These are phyloP conservation scores for Thomomys bottae DNA, from an alignment of 2,113 vertebrate species.

Conservation along the genomic window DNA sequence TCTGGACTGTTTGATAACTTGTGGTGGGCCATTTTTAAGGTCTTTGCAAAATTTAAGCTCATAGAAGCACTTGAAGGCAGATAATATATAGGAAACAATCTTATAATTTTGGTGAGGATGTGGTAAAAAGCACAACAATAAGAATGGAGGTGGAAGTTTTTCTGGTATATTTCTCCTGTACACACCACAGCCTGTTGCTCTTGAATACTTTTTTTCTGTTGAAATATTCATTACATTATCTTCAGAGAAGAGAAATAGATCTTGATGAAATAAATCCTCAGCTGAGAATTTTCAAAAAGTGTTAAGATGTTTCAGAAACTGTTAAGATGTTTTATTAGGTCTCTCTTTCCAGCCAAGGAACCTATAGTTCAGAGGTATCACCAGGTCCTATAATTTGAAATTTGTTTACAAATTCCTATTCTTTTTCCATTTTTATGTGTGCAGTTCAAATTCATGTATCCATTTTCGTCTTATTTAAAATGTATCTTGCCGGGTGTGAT, in stretches of 20 bases:
- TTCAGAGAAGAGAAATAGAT: constrained; percentile 16
- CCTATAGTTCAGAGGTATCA: neutral
- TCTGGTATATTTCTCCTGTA: neutral
- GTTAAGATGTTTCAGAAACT: neutral
- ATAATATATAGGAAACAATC: neutral
- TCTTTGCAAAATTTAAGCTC: neutral
- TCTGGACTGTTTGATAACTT: neutral
- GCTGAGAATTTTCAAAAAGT: neutral
- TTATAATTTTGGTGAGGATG: neutral
- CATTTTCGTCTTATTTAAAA: neutral
- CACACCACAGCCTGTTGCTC: neutral
- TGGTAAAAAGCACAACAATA: neutral
- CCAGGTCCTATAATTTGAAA: neutral
- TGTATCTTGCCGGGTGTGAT: no score
- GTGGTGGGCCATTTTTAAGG: neutral
- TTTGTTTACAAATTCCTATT: neutral
- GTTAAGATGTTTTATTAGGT: neutral
- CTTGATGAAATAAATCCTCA: neutral
- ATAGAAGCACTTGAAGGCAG: neutral
- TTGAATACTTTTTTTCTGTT: neutral
- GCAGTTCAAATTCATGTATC: constrained; percentile 35
- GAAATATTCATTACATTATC: neutral
- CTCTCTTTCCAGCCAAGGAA: neutral
- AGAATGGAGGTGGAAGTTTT: neutral
- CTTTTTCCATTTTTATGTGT: neutral